Percentiles rank a stretch among this genome's conserved stretches.
These are phyloP conservation scores for Limnephilus lunatus DNA, from an alignment of 2,888 invertebrate species.

Conservation along the genomic window DNA sequence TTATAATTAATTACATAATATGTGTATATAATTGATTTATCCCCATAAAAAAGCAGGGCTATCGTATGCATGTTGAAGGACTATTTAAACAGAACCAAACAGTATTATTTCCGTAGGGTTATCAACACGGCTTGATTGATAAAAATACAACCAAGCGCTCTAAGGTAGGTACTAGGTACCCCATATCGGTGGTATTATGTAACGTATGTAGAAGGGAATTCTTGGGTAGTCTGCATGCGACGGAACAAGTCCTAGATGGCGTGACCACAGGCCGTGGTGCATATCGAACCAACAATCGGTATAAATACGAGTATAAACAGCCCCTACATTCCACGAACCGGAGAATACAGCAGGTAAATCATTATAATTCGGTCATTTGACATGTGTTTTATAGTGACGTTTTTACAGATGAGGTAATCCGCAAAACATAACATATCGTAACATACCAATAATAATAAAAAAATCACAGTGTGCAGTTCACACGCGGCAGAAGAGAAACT, in stretches of 20 bases:
- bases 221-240: neutral
- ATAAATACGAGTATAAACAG: neutral
- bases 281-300: neutral
- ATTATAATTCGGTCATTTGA: neutral
- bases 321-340: neutral
- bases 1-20: too few relatives aligned
- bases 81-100: too few relatives aligned
- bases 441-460: neutral
- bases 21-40: too few relatives aligned
- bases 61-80: too few relatives aligned
- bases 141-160: neutral
- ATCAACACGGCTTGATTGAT: neutral
- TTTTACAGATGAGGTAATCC: neutral
- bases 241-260: neutral
- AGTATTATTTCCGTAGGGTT: neutral
- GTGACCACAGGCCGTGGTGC: neutral
- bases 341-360: neutral
- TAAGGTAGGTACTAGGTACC: neutral
- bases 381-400: neutral
- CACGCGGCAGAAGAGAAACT: too few relatives aligned
- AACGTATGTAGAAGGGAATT: neutral
- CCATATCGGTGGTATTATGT: neutral
- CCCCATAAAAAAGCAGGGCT: too few relatives aligned
- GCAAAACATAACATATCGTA: neutral
- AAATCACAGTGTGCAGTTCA: too few relatives aligned